Evolutionary conservation across 2,888 invertebrate species (phyloP).

Genomic region (Agrenia bidenticulata): DNA sequence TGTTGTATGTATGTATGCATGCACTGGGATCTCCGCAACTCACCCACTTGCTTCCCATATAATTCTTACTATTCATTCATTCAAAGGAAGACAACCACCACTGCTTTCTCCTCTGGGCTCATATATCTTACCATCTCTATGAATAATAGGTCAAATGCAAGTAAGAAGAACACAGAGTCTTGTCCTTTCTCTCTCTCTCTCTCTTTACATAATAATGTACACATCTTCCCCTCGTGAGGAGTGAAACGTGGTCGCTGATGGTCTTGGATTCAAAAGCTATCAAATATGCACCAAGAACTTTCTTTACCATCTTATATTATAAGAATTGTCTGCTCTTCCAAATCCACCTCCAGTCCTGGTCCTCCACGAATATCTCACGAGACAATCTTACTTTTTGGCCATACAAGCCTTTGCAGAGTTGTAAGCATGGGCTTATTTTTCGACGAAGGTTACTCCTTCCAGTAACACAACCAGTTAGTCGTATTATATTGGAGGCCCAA

Average conservation of each 20-base stretch:
- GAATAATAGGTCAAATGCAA: conserved; percentile 12
- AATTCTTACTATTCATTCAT: too few species aligned
- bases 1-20: neutral
- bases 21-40: conserved; percentile 29
- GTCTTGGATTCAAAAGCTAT: conserved; percentile 5
- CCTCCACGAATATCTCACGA: neutral
- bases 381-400: too few species aligned
- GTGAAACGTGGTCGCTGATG: conserved; percentile 4
- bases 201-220: neutral
- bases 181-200: neutral
- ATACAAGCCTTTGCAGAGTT: too few species aligned
- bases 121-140: neutral
- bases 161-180: neutral
- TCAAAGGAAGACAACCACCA: too few species aligned
- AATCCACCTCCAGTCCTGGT: neutral
- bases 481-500: too few species aligned
- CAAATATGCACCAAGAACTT: conserved; percentile 14
- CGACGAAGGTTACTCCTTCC: neutral
- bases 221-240: conserved; percentile 3
- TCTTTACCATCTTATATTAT: neutral
- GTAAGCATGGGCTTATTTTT: too few species aligned
- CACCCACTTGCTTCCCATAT: too few species aligned
- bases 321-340: neutral
- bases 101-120: too few species aligned
- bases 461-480: neutral